Conservation (phyloP, 2,888 invertebrate species). For the Gastracanthus pulcherrimus region DNA sequence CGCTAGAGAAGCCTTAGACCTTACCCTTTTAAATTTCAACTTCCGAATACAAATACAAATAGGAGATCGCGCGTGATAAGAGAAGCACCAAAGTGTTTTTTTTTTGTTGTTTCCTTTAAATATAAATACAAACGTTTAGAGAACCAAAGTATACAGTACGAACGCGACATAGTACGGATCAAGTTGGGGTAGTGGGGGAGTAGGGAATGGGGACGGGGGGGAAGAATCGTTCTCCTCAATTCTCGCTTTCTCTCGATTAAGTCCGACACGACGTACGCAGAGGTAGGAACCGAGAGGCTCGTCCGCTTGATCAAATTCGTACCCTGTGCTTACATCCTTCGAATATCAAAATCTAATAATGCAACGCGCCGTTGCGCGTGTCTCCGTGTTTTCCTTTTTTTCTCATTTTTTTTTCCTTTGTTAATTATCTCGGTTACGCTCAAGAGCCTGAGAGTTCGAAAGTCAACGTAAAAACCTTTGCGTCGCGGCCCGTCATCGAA, state of each 20-base stretch:
- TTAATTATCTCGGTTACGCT: constrained; percentile 32
- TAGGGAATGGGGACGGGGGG: constrained; percentile 7
- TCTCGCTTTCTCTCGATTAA: constrained; percentile 17
- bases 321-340: constrained; percentile 52
- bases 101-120: constrained; percentile 11
- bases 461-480: constrained; percentile 38
- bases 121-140: constrained; percentile 10
- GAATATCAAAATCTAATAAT: constrained; percentile 56
- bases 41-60: constrained; percentile 40
- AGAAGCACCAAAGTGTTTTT: constrained; percentile 45
- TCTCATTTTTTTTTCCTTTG: constrained; percentile 21
- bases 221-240: constrained; percentile 45
- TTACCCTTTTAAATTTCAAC: constrained; percentile 34
- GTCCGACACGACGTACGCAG: constrained; percentile 33
- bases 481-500: background rate
- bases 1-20: constrained; percentile 46
- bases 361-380: too few relatives aligned
- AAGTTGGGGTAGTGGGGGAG: too few relatives aligned
- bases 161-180: too few relatives aligned
- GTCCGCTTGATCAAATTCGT: constrained; percentile 48
- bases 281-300: constrained; percentile 47
- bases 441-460: constrained; percentile 31
- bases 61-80: constrained; percentile 31
- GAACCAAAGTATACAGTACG: constrained; percentile 22
- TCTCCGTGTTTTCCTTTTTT: too few relatives aligned